Evolutionary conservation across 2,888 invertebrate species (phyloP), one percentile per base, ranked within the genome.

Genomic region (Drosophila infuscata): DNA sequence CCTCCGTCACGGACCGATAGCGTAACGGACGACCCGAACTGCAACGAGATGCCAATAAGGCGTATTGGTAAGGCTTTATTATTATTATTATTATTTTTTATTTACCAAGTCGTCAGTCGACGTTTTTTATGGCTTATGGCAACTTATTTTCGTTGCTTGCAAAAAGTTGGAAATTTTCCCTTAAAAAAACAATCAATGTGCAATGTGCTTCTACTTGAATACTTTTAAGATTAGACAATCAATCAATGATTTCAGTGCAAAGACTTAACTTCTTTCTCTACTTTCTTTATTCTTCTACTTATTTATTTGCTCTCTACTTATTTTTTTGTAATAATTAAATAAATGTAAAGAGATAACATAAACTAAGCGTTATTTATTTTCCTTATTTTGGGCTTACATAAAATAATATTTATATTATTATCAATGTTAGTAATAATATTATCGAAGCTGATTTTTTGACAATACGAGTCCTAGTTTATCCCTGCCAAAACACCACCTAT

Each of bases 1-100:
- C 95, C 53, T 96, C 96, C 29, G 95, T 96, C 11, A 95, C 96
- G 5, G 96, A 95, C 61, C 95, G 94, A 93, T 96, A 96, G 67
- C 96, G 94, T 62, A 95, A 94, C 77, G 96, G 95, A 80, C 96
- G 94, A 32, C 96, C 95, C 76, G 96, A 95, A 92, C 96, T 96
- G 94, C 62, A 79, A 74, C 48, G 54, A 70, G 53, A 57, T 33
- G 53, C 17, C 43, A 74, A 49, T n/a, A n/a, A 29, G 30, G 33
- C 15, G n/a, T n/a, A 8, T 46, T 8, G 46, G n/a, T 12, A 3
- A 5, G 35, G 3, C 9, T 66, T 38, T 36, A 67, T 35, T 12
- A 46, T 25, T 25, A 0, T 46, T 53, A 15, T 7, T 3, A 32
- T 3, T 29, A 25, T 20, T 29, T 36, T 36, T 36, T 20, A 56